Base-by-base conservation (phyloP, 2,888 invertebrate genomes). In the Drosophila testacea region DNA sequence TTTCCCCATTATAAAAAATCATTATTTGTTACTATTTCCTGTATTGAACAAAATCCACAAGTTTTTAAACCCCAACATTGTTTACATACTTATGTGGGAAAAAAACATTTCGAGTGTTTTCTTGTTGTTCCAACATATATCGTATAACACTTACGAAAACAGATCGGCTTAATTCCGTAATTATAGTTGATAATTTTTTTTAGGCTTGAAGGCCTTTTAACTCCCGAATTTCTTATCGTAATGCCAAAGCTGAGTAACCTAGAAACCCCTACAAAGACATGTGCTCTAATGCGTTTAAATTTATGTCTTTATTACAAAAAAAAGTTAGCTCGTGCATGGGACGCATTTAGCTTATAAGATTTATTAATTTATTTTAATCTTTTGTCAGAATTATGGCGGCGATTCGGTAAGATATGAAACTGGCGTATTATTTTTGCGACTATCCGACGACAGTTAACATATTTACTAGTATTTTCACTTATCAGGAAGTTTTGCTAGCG, bases 291-390 rank as follows among this genome's bases (percentile, higher is more conserved):
- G 13, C 47, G 36, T 6, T 48, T 46, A 44, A 60, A 75, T 77
- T 77, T 75, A 75, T 60, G 44, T 34, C 44, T 41, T 47, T 56
- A 55, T 39, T 60, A 73, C 63, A 71, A 65, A 55, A 71, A 65
- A 55, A 56, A 56, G 44, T 59, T 47, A 42, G 55, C 13, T 30
- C 9, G 50, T 38, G 46, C 52, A 52, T 34, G 34, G 38, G 51
- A 61, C 60, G 52, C 28, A 13, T 41, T 48, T 30, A 55, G 50
- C 61, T 51, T 6, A 50, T 7, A 46, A 79, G 72, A 84, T 84
- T 88, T 84, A 84, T 88, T 79, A 73, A 63, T 65, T 70, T 74
- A 81, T 72, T 72, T 77, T 84, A 85, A 84, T 84, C 88, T 84
- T 81, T 77, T 55, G 88, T 77, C 81, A 70, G 70, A 56, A 70